These are phyloP conservation scores for Peucedramus taeniatus DNA, from an alignment of 2,113 vertebrate genomes.

Conservation along the genomic window DNA sequence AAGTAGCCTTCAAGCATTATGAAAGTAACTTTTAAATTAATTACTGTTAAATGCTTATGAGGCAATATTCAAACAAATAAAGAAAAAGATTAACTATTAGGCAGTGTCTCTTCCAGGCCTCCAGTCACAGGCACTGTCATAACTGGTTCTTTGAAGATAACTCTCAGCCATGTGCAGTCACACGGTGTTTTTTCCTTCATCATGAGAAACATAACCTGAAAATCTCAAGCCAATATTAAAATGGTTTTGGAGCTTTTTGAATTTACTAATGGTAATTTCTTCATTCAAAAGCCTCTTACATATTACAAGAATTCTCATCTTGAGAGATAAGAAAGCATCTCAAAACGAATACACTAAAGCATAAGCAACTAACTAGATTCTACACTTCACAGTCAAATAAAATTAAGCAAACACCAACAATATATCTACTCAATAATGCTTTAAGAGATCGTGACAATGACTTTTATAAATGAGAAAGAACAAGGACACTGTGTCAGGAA, in stretches of 20 bases:
- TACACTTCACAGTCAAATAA: neutral
- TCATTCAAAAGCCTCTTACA: neutral
- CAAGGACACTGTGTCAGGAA: neutral
- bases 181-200: neutral
- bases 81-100: neutral
- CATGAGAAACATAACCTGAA: neutral
- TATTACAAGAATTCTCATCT: neutral
- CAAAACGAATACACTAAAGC: neutral
- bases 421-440: neutral
- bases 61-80: neutral
- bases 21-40: neutral
- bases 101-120: neutral
- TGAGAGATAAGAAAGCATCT: neutral
- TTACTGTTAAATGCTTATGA: neutral
- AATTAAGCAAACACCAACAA: neutral
- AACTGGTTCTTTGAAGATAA: conserved; percentile 6
- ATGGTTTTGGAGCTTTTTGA: neutral
- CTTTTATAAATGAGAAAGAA: neutral
- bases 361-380: neutral
- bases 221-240: neutral
- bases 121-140: neutral
- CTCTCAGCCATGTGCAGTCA: neutral
- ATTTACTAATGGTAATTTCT: neutral
- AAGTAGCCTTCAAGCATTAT: neutral
- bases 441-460: neutral